Percentiles rank a stretch among this genome's conserved stretches.
Evolutionary conservation across 2,113 vertebrate genomes (phyloP).

Genomic region (Antennarius striatus): DNA sequence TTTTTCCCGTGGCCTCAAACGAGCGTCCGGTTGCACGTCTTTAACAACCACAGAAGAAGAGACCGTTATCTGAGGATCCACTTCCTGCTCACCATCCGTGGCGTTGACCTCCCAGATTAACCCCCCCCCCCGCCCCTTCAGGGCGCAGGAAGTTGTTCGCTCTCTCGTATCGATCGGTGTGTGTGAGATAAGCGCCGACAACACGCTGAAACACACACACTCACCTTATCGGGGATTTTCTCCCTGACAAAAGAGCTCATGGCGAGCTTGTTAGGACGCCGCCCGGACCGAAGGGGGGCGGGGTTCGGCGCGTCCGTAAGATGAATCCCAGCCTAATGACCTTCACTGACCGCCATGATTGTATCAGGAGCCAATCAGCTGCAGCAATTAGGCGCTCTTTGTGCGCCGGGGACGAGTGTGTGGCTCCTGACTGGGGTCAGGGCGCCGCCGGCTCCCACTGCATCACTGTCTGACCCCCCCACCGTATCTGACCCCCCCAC

Average conservation of each 20-base stretch:
- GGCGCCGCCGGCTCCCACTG: conserved; percentile 50
- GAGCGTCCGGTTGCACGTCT: too few relatives aligned
- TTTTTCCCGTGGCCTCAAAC: too few relatives aligned
- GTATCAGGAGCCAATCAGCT: conserved; percentile 79
- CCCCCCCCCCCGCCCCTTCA: conserved; percentile 13
- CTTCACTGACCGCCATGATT: conserved; percentile 78
- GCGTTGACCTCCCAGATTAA: conserved; percentile 27
- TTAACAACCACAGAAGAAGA: not conserved
- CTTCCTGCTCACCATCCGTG: conserved; percentile 16
- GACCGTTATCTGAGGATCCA: conserved; percentile 7
- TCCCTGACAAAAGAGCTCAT: conserved; percentile 45
- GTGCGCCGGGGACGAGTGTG: conserved; percentile 58
- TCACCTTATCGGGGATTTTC: conserved; percentile 47
- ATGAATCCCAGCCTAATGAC: conserved; percentile 74
- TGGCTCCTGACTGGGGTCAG: conserved; percentile 76
- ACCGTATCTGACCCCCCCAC: conserved; percentile 49
- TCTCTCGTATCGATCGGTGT: conserved; percentile 48
- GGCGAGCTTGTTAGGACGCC: conserved; percentile 57
- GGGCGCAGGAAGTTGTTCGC: conserved; percentile 34
- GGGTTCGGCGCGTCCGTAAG: conserved; percentile 52
- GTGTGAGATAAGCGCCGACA: conserved; percentile 32
- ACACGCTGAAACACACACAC: not conserved
- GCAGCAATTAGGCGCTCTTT: conserved; percentile 76
- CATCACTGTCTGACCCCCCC: conserved; percentile 39
- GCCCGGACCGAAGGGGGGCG: conserved; percentile 35